Base-by-base conservation (phyloP, 2,113 vertebrate genomes). In the Sceloporus undulatus region DNA sequence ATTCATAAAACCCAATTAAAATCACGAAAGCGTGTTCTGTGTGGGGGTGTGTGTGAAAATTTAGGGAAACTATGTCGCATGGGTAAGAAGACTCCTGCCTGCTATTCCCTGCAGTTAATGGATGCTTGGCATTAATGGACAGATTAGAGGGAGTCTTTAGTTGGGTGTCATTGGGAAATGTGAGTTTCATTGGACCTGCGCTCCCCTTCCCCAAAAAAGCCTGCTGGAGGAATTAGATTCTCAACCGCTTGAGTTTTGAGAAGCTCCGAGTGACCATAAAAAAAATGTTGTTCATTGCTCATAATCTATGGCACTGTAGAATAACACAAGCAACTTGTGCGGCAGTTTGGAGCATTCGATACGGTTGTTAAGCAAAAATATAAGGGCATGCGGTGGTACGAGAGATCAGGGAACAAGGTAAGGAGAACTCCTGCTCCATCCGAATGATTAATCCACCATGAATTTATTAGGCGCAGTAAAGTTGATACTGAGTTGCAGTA, bases 301-400 rank as follows among this genome's bases (percentile, higher is more conserved):
- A 23, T 54, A 54, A 23, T 34, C 54, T 34, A 92, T 8, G 52
- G 68, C 92, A 94, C 93, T 89, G 38, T 79, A 29, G 73, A 25
- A 59, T 83, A 79, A 52, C 40, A 76, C 0, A 2, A 54, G 23
- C 56, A 90, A 89, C 94, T 88, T 1, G 71, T 13, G 82, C 87
- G 88, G 92, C 93, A 90, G 25, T 83, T 85, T 7, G 7, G 48
- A 48, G 48, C 4, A 5, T 48, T 74, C 4, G n/a, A 14, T 88
- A 27, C 85, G 29, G 81, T 91, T 91, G 88, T 92, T 91, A 92
- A 79, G 85, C 90, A 40, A 38, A 0, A 0, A 29, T 23, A 87
- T 71, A 74, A 59, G 84, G 11, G 1, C 27, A 18, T 18, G 2
- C 29, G 54, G 18, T 76, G 90, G 80, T 82, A 19, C 66, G 65